A percentile compares a stretch with the other conserved stretches of the same genome.
These are phyloP conservation scores for Zaprionus bogoriensis DNA, from an alignment of 2,888 invertebrate genomes.

Conservation along the genomic window DNA sequence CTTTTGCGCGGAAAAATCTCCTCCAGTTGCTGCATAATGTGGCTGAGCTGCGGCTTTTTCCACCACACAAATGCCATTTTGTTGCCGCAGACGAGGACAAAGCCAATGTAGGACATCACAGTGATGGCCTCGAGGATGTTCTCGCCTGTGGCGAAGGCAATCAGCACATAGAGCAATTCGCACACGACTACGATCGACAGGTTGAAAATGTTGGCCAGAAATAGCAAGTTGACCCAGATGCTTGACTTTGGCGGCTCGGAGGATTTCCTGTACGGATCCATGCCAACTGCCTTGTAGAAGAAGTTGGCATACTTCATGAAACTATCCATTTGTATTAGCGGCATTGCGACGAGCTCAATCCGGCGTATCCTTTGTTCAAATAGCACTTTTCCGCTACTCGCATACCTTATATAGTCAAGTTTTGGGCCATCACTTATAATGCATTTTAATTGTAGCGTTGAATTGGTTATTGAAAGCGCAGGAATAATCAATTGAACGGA, in stretches of 20 bases:
- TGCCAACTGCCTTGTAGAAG: conserved; percentile 68
- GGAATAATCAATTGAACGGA: too few relatives aligned
- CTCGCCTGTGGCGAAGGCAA: conserved; percentile 49
- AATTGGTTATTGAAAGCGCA: too few relatives aligned
- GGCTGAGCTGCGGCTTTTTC: conserved; percentile 57
- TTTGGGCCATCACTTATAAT: conserved; percentile 17
- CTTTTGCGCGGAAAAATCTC: conserved; percentile 54
- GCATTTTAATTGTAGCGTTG: conserved; percentile 46
- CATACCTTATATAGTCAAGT: conserved; percentile 27
- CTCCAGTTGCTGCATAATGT: conserved; percentile 57
- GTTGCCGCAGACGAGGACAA: conserved; percentile 63
- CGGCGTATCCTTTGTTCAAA: too few relatives aligned
- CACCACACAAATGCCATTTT: conserved; percentile 76
- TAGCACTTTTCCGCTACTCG: too few relatives aligned
- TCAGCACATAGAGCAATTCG: conserved; percentile 64
- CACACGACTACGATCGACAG: conserved; percentile 41
- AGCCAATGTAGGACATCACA: conserved; percentile 77
- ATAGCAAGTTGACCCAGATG: conserved; percentile 33
- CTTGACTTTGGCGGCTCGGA: background rate
- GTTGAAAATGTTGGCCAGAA: conserved; percentile 60
- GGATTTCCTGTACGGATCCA: conserved; percentile 49
- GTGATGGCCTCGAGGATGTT: conserved; percentile 71
- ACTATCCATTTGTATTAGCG: conserved; percentile 45
- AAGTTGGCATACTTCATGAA: conserved; percentile 71
- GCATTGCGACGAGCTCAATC: too few relatives aligned